Evolutionary conservation across 2,113 vertebrate genomes (phyloP).

Genomic region (Sander vitreus): DNA sequence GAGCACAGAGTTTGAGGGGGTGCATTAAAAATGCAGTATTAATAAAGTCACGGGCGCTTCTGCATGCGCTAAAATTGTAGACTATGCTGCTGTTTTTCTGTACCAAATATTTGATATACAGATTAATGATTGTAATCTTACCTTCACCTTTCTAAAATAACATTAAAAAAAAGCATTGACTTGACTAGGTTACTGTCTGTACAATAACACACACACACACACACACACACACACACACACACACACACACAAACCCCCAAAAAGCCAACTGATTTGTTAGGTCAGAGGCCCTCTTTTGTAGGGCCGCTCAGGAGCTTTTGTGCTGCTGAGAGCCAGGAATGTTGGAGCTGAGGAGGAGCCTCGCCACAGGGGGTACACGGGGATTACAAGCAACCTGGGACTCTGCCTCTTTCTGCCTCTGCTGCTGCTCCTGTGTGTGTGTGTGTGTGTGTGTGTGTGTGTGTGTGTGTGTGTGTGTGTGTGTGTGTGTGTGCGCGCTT

Average conservation of each 20-base stretch:
- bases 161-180: no score
- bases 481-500: not conserved
- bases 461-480: conserved; percentile 50
- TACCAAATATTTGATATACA: no score
- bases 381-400: conserved; percentile 99
- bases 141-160: no score
- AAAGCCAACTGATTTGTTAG: conserved; percentile 81
- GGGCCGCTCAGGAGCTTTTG: conserved; percentile 89
- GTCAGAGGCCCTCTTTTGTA: conserved; percentile 82
- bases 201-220: not conserved
- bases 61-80: not conserved
- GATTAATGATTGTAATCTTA: no score
- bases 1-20: not conserved
- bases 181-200: no score
- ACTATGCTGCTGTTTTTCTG: no score
- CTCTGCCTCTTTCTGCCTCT: conserved; percentile 99
- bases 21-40: not conserved
- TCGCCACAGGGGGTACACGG: conserved; percentile 91
- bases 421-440: conserved; percentile 69
- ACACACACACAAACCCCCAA: conserved; percentile 43
- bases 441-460: conserved; percentile 72
- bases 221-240: conserved; percentile 27
- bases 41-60: not conserved
- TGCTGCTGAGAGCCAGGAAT: conserved; percentile 94
- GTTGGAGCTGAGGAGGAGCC: conserved; percentile 89